Conservation (phyloP, 1,140 invertebrate genomes). For the Hylaeus volcanicus region DNA sequence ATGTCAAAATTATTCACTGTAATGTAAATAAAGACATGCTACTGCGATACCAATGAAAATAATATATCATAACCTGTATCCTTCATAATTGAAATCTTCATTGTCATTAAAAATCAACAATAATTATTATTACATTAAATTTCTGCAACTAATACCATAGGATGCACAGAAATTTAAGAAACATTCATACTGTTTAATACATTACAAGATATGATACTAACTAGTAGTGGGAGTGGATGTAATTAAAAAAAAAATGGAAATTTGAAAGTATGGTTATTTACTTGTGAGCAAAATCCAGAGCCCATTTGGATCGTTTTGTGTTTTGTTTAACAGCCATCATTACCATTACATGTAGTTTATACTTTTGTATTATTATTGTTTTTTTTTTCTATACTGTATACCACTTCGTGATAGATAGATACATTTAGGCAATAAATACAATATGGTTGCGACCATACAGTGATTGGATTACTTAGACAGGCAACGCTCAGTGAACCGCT, state of each 20-base stretch:
- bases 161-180: neutral
- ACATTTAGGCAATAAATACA: neutral
- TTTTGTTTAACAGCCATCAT: slow-evolving; percentile 69
- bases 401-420: neutral
- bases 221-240: too few relatives aligned
- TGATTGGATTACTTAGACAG: neutral
- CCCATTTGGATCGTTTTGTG: slow-evolving; percentile 79
- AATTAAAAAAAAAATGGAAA: slow-evolving; percentile 10
- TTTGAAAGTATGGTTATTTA: slow-evolving; percentile 60
- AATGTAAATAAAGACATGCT: neutral
- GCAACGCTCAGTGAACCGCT: too few relatives aligned
- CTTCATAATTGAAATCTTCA: slow-evolving; percentile 16
- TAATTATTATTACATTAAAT: neutral
- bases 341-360: slow-evolving; percentile 11
- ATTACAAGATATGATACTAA: neutral
- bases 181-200: neutral
- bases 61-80: neutral
- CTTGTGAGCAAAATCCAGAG: slow-evolving; percentile 79
- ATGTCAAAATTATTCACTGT: too few relatives aligned
- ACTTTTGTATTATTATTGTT: neutral
- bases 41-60: neutral
- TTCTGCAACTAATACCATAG: neutral
- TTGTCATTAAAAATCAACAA: neutral
- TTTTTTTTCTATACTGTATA: neutral
- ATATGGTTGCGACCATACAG: neutral